phyloP scores from a whole-genome alignment of 2,113 vertebrate species.

The Triplophysa siluroides region DNA sequence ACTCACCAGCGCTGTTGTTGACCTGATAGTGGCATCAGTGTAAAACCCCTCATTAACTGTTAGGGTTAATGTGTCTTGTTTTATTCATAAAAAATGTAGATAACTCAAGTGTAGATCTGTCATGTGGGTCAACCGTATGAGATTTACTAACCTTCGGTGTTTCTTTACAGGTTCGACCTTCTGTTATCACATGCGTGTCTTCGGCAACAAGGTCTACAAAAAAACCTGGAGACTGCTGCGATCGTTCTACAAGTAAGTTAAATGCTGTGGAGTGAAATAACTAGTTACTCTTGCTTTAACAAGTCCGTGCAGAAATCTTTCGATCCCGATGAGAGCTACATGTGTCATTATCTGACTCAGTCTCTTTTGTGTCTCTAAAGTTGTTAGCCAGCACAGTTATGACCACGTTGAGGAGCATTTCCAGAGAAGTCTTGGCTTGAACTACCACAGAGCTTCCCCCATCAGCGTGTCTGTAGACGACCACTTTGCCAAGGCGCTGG shows the following conservation, averaged over 20 bases:
- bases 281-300: not conserved
- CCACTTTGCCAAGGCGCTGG: constrained; percentile 81
- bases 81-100: too few species aligned
- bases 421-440: constrained; percentile 74
- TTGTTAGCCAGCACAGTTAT: constrained; percentile 62
- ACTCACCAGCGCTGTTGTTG: constrained; percentile 67
- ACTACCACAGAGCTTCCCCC: constrained; percentile 68
- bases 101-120: too few species aligned
- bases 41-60: constrained; percentile 1
- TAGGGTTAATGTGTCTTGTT: not conserved
- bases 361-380: constrained; percentile 53
- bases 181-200: constrained; percentile 78
- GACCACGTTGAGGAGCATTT: constrained; percentile 80
- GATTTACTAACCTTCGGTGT: constrained; percentile 11
- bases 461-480: constrained; percentile 80
- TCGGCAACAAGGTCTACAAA: constrained; percentile 63
- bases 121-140: not conserved
- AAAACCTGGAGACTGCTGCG: constrained; percentile 60
- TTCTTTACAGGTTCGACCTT: constrained; percentile 71
- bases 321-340: not conserved
- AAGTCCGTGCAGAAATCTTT: constrained; percentile 22
- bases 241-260: constrained; percentile 66
- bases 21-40: constrained; percentile 60
- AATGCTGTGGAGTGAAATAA: not conserved
- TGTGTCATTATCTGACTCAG: constrained; percentile 14